Conservation (phyloP, 2,113 vertebrate species). For the Fregata magnificens region DNA sequence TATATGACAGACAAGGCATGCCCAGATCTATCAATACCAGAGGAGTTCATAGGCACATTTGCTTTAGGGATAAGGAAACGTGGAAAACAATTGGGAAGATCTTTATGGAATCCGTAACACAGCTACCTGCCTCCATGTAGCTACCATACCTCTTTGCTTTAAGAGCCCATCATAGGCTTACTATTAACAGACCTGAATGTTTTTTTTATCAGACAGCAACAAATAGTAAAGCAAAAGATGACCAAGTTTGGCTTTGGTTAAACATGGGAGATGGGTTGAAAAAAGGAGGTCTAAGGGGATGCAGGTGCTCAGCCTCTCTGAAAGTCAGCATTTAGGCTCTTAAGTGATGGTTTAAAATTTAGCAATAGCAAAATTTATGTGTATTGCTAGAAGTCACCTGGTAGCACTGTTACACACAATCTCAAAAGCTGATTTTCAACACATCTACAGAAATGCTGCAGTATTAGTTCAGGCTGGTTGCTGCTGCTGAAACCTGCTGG, state of each 20-base stretch:
- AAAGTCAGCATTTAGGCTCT: background rate
- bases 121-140: background rate
- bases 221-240: background rate
- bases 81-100: background rate
- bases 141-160: background rate
- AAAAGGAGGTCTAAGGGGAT: background rate
- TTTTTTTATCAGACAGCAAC: background rate
- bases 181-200: background rate
- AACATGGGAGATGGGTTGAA: background rate
- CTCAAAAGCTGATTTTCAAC: background rate
- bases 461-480: conserved; percentile 28
- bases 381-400: background rate
- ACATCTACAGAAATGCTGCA: background rate
- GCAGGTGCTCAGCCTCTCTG: background rate
- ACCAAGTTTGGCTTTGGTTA: background rate
- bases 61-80: background rate
- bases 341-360: background rate
- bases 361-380: background rate
- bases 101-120: background rate
- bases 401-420: background rate
- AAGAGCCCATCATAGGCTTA: background rate
- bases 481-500: background rate
- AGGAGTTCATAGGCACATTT: background rate
- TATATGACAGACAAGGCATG: background rate
- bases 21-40: background rate